Evolutionary conservation across 2,888 invertebrate genomes (phyloP).

Genomic region (Drosophila mayaguana): DNA sequence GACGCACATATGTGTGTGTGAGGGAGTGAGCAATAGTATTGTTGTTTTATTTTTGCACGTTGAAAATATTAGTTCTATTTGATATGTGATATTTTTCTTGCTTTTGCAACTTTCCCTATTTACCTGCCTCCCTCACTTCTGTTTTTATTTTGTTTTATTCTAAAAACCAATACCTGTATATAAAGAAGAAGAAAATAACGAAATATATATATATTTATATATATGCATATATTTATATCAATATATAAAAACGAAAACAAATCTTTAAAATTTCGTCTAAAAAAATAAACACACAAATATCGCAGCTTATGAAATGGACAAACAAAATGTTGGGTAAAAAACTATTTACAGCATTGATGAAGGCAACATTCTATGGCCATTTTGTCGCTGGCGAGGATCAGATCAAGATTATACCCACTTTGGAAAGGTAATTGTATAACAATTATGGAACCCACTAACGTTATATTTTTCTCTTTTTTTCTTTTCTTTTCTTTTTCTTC

Average conservation of each 20-base stretch:
- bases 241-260: slow-evolving; percentile 22
- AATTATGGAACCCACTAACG: slow-evolving; percentile 70
- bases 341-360: slow-evolving; percentile 94
- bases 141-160: slow-evolving; percentile 1
- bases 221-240: slow-evolving; percentile 9
- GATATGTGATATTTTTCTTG: slow-evolving; percentile 31
- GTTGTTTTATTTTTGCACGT: slow-evolving; percentile 7
- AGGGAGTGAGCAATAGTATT: background rate
- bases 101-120: background rate
- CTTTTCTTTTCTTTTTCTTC: slow-evolving; percentile 69
- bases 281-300: slow-evolving; percentile 37
- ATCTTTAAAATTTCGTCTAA: slow-evolving; percentile 28
- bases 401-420: slow-evolving; percentile 92
- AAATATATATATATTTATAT: background rate
- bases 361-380: slow-evolving; percentile 98
- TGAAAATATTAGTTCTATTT: slow-evolving; percentile 13
- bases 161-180: slow-evolving; percentile 1
- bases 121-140: background rate
- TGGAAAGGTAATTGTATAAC: slow-evolving; percentile 88
- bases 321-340: slow-evolving; percentile 91
- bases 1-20: slow-evolving; percentile 7
- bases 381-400: slow-evolving; percentile 99
- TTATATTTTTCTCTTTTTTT: slow-evolving; percentile 55
- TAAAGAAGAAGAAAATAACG: background rate
- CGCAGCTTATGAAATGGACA: slow-evolving; percentile 93